phyloP scores from a whole-genome alignment of 2,888 invertebrate species.

The Thyatira batis region DNA sequence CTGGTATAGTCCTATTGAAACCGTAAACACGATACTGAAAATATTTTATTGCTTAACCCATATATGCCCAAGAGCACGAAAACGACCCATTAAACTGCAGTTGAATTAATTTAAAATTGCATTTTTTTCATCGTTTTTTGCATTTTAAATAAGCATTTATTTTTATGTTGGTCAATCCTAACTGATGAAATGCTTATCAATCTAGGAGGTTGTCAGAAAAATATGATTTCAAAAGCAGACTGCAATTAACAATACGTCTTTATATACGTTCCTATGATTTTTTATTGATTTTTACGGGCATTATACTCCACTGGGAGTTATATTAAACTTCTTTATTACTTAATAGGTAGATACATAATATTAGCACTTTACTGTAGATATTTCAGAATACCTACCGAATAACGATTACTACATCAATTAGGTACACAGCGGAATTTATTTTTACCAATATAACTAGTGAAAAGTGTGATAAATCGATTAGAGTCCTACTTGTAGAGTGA shows the following conservation, averaged over 20 bases:
- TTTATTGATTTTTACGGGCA: background rate
- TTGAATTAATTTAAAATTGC: background rate
- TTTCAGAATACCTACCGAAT: no score
- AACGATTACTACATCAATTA: no score
- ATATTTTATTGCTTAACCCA: no score
- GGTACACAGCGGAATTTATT: background rate
- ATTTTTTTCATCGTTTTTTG: background rate
- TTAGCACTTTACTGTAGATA: no score
- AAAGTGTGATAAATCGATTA: conserved; percentile 50
- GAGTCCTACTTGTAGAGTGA: conserved; percentile 38
- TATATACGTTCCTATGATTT: background rate
- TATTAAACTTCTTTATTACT: background rate
- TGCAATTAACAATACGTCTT: no score
- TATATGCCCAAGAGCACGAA: no score
- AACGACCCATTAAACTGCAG: no score
- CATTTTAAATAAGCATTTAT: background rate
- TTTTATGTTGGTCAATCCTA: background rate
- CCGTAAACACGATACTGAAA: background rate
- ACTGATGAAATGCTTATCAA: no score
- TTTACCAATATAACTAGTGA: conserved; percentile 1
- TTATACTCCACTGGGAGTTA: background rate
- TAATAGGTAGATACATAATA: no score
- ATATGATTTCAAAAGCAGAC: background rate
- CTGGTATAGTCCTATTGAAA: background rate
- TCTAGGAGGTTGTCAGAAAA: no score